Base-by-base conservation (phyloP, 1,140 invertebrate genomes). In the Drosophila tropicalis region DNA sequence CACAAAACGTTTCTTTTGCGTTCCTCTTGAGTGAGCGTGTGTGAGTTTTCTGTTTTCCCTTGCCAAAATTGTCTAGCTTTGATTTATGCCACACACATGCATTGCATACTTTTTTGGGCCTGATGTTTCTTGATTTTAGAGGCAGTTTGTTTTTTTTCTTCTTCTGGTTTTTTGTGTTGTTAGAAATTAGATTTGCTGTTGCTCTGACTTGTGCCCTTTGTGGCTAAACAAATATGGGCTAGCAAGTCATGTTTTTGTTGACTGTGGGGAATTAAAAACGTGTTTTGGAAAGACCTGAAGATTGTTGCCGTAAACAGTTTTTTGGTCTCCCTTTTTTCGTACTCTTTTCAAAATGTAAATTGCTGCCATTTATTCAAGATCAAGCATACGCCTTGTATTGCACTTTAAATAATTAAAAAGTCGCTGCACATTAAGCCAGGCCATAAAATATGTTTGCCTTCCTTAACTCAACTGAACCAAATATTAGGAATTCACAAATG, bases 51-150 rank as follows among this genome's bases (percentile, higher is more conserved):
- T 87, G 79, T 83, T 76, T 72, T 79, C 79, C 76, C 76, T 76
- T 77, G 79, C 83, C 79, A 86, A 86, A 86, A 86, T 86, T 87
- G 83, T 86, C 83, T 86, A 87, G 83, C 83, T 89, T 86, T 86
- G 83, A 86, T 86, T 86, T 86, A 86, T 86, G 83, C 83, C 84
- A 86, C 76, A 86, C 84, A 80, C 83, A 86, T 87, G 84, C 83
- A 87, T 68, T 87, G 82, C 83, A 82, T 87, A 87, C 79, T 81
- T 79, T 86, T 87, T 85, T 69, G 67, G 72, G 68, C 68, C 79
- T 72, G 83, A 44, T 67, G 66, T 70, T 79, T 82, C 72, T 72
- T 81, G 77, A 69, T 70, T 84, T 72, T 84, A 62, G 69, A 66
- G 62, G 47, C 62, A 41, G 44, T 61, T 70, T 29, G 29, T 29